phyloP scores from a whole-genome alignment of 2,797 vertebrate genomes.

The Cuniculus paca region DNA sequence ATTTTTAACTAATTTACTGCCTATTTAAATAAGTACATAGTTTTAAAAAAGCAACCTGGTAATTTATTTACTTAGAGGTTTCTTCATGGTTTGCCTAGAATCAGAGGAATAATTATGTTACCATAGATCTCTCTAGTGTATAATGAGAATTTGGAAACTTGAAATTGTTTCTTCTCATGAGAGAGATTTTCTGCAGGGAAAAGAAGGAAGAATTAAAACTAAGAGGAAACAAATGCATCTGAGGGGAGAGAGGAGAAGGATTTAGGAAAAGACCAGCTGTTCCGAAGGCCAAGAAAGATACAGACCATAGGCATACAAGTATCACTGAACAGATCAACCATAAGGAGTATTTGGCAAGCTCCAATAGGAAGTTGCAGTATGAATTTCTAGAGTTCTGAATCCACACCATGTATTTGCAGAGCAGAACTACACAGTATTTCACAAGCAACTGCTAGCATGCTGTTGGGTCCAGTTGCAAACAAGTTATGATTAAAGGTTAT shows the following conservation, averaged over 20 bases:
- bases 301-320: not conserved
- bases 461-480: not conserved
- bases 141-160: constrained; percentile 64
- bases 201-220: constrained; percentile 58
- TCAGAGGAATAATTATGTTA: constrained; percentile 47
- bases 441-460: not conserved
- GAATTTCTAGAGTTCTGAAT: not conserved
- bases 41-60: constrained; percentile 41
- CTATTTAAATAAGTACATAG: constrained; percentile 24
- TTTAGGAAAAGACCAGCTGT: not conserved
- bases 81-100: constrained; percentile 53
- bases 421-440: not conserved
- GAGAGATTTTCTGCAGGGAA: constrained; percentile 51
- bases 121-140: not conserved
- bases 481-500: not conserved
- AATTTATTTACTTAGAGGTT: constrained; percentile 54
- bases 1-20: constrained; percentile 45
- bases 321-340: not conserved
- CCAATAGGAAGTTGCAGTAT: not conserved
- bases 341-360: not conserved
- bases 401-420: not conserved
- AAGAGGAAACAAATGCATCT: not conserved
- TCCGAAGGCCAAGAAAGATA: not conserved
- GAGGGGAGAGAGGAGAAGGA: constrained; percentile 3
- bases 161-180: not conserved